phyloP scores from a whole-genome alignment of 2,888 invertebrate genomes.

The Epinotia ramella region DNA sequence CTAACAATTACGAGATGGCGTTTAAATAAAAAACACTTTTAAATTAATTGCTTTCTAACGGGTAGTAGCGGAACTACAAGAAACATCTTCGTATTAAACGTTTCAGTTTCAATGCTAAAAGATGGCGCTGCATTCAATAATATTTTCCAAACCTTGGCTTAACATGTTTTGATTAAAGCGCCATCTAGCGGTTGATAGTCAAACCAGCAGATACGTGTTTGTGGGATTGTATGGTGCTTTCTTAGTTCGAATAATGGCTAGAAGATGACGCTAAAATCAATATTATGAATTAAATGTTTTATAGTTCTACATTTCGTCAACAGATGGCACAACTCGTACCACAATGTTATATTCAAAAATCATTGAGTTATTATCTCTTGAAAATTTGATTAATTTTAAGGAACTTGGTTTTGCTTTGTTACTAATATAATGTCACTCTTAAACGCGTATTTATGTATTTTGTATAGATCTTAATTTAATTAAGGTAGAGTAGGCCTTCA shows the following conservation, averaged over 20 bases:
- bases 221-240: not conserved
- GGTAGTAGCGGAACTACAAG: not conserved
- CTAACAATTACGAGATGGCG: not conserved
- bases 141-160: not conserved
- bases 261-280: not conserved
- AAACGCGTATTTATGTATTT: not conserved
- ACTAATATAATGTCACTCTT: not conserved
- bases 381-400: not conserved
- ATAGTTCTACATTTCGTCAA: not conserved
- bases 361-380: not conserved
- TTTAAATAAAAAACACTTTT: not conserved
- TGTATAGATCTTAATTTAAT: slow-evolving; percentile 7
- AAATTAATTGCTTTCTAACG: not conserved
- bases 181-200: not conserved
- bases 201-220: not conserved
- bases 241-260: not conserved
- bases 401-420: not conserved
- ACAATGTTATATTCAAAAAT: not conserved
- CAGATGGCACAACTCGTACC: not conserved
- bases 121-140: not conserved
- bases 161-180: not conserved
- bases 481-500: slow-evolving; percentile 15
- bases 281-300: not conserved
- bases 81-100: not conserved
- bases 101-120: not conserved